A percentile compares a stretch with the other conserved stretches of the same genome.
Conservation (phyloP, 2,113 vertebrate species). For the Podocnemis expansa region DNA sequence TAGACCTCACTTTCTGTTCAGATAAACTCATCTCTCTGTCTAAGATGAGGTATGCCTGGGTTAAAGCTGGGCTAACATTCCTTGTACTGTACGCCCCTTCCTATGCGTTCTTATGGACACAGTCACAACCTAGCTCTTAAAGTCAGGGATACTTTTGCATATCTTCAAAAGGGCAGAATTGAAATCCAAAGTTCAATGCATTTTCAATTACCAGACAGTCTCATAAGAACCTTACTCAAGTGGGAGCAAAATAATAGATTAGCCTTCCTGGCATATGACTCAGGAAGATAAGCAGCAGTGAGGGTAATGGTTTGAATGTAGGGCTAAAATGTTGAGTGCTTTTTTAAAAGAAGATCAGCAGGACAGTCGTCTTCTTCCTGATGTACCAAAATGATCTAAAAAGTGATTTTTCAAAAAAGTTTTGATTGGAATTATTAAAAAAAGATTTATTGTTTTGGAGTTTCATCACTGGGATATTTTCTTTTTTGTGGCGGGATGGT, state of each 20-base stretch:
- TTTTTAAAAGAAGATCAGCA: background rate
- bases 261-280: background rate
- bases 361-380: background rate
- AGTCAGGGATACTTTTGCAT: background rate
- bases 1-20: background rate
- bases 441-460: background rate
- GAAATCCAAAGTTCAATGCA: background rate
- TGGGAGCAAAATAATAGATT: background rate
- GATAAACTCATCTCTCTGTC: background rate
- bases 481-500: accelerated
- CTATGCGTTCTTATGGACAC: background rate
- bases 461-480: background rate
- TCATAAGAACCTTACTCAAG: slow-evolving; percentile 7
- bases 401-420: background rate
- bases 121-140: background rate
- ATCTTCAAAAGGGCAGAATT: slow-evolving; percentile 10
- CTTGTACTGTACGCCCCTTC: background rate
- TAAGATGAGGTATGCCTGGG: background rate
- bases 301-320: background rate
- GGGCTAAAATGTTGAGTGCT: background rate
- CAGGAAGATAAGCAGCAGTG: background rate
- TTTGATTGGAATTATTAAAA: background rate
- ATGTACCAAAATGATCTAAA: background rate
- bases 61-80: background rate
- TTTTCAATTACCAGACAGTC: background rate